Evolutionary conservation across 2,113 vertebrate genomes (phyloP).

Genomic region (Nothocercus nigrocapillus): DNA sequence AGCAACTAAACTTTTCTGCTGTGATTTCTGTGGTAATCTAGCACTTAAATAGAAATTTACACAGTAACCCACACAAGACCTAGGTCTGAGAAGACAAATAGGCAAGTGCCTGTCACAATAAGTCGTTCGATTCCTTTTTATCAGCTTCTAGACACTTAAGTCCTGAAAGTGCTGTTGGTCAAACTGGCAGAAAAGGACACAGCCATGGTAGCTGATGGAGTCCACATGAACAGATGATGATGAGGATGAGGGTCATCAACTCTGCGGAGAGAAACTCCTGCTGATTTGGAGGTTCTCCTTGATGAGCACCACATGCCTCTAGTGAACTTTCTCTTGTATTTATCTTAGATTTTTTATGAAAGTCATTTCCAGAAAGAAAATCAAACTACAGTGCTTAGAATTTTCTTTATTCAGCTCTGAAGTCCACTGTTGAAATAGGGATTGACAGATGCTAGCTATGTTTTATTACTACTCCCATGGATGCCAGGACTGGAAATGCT

Average conservation of each 20-base stretch:
- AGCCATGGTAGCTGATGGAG: not conserved
- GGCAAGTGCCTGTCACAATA: not conserved
- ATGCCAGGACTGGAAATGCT: slow-evolving; percentile 22
- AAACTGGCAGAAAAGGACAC: not conserved
- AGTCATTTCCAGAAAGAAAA: slow-evolving; percentile 53
- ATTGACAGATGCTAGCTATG: not conserved
- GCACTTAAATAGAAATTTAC: not conserved
- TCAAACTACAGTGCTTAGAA: slow-evolving; percentile 30
- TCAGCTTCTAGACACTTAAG: not conserved
- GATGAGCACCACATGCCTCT: slow-evolving; percentile 23
- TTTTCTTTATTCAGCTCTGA: slow-evolving; percentile 66
- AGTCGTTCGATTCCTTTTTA: not conserved
- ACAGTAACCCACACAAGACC: not conserved
- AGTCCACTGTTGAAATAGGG: not conserved
- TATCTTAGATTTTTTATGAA: slow-evolving; percentile 53
- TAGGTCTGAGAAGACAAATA: not conserved
- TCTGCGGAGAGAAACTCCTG: not conserved
- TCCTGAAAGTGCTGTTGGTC: not conserved
- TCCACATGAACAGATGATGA: not conserved
- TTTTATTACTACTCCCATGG: slow-evolving; percentile 1
- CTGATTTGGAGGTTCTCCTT: slow-evolving; percentile 27
- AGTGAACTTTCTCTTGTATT: slow-evolving; percentile 19
- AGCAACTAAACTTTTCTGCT: not conserved
- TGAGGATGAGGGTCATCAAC: not conserved
- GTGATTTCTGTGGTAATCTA: not conserved